Percentiles rank a stretch among this genome's conserved stretches.
These are phyloP conservation scores for Thera britannica DNA, from an alignment of 2,888 invertebrate species.

Conservation along the genomic window DNA sequence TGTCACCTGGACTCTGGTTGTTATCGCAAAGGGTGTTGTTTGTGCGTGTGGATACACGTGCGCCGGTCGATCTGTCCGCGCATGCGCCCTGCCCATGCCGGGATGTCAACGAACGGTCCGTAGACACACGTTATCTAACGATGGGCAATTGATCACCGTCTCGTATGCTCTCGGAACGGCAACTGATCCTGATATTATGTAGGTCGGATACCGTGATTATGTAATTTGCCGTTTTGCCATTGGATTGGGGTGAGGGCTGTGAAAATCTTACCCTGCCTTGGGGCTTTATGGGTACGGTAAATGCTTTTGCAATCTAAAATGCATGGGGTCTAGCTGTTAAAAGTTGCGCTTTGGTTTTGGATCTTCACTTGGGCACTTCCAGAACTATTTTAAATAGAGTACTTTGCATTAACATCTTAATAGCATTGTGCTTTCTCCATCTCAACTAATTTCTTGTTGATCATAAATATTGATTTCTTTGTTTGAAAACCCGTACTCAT, in stretches of 20 bases:
- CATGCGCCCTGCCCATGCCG: conserved; percentile 59
- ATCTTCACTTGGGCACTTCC: neutral
- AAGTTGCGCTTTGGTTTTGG: conserved; percentile 9
- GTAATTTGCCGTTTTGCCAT: conserved; percentile 20
- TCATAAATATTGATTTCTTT: no score
- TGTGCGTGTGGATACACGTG: conserved; percentile 64
- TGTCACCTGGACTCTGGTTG: conserved; percentile 33
- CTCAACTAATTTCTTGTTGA: neutral
- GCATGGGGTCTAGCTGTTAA: conserved; percentile 3
- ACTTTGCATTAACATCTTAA: neutral
- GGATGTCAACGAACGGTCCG: conserved; percentile 54
- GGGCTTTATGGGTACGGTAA: neutral
- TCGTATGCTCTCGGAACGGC: conserved; percentile 28
- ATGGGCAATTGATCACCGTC: conserved; percentile 40
- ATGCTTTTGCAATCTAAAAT: conserved; percentile 10
- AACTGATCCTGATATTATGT: conserved; percentile 26
- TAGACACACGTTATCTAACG: conserved; percentile 32
- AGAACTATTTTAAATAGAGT: neutral
- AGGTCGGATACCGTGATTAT: conserved; percentile 27
- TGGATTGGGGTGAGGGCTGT: conserved; percentile 16
- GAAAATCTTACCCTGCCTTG: conserved; percentile 4
- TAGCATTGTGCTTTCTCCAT: neutral
- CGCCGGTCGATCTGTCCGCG: conserved; percentile 75
- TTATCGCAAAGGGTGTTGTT: conserved; percentile 49
- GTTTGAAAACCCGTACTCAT: no score